Evolutionary conservation across 1,140 invertebrate species (phyloP).

Genomic region (Globodera rostochiensis): DNA sequence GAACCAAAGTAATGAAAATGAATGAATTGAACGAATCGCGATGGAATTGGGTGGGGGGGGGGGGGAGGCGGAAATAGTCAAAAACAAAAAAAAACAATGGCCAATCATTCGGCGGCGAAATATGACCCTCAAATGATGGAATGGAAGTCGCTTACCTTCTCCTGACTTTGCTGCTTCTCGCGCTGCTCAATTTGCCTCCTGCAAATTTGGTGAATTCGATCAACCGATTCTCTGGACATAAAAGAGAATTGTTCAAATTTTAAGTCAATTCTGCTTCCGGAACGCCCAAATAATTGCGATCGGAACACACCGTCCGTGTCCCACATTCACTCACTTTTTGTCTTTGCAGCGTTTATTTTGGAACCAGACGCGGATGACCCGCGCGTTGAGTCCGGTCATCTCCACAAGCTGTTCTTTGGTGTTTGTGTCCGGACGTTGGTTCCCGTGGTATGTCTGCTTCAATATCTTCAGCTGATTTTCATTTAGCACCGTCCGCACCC

Average conservation of each 20-base stretch:
- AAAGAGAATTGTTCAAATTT: background rate
- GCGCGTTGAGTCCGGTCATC: slow-evolving; percentile 78
- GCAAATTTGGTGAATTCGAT: slow-evolving; percentile 3
- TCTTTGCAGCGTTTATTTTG: slow-evolving; percentile 92
- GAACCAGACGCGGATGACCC: slow-evolving; percentile 62
- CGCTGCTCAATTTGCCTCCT: slow-evolving; percentile 83
- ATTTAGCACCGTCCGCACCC: slow-evolving; percentile 94
- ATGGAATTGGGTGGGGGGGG: background rate
- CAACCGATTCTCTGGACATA: slow-evolving; percentile 17
- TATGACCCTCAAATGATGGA: background rate
- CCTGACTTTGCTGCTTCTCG: slow-evolving; percentile 86
- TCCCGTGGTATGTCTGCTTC: slow-evolving; percentile 79
- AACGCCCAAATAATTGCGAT: too few relatives aligned
- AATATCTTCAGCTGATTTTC: slow-evolving; percentile 97
- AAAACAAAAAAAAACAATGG: background rate
- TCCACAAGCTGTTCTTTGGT: slow-evolving; percentile 99
- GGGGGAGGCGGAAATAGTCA: background rate
- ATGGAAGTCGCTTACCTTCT: slow-evolving; percentile 76
- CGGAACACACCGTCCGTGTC: background rate
- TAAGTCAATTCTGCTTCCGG: background rate
- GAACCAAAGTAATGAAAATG: background rate
- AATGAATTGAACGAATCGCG: slow-evolving; percentile 4
- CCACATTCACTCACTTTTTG: slow-evolving; percentile 78
- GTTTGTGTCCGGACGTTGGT: slow-evolving; percentile 93
- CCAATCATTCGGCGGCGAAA: background rate